Conservation (phyloP, 1,140 invertebrate genomes). For the Drosophila punjabiensis region DNA sequence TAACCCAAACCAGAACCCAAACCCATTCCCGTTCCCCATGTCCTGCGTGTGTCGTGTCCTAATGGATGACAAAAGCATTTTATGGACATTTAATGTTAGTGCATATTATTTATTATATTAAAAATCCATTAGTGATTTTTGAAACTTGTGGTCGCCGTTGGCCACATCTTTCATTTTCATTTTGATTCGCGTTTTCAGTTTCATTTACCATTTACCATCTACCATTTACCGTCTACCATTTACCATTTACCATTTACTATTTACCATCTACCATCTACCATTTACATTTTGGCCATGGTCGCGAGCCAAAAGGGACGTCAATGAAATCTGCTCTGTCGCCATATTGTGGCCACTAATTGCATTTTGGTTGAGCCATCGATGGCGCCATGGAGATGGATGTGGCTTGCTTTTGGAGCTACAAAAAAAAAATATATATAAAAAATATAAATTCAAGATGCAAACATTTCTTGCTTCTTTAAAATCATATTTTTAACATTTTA, state of each 20-base stretch:
- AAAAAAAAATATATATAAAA: background rate
- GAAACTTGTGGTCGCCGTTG: slow-evolving; percentile 76
- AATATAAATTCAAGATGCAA: background rate
- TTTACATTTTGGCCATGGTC: slow-evolving; percentile 47
- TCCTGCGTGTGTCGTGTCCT: slow-evolving; percentile 19
- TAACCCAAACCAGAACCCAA: background rate
- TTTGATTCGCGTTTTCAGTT: slow-evolving; percentile 40
- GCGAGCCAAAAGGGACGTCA: slow-evolving; percentile 50
- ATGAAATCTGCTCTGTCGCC: slow-evolving; percentile 54
- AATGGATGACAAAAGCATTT: slow-evolving; percentile 70
- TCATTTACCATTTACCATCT: slow-evolving; percentile 19
- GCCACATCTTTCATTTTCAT: slow-evolving; percentile 74
- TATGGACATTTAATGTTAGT: slow-evolving; percentile 56
- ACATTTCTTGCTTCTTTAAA: background rate
- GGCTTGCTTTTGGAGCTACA: background rate
- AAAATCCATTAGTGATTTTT: slow-evolving; percentile 83
- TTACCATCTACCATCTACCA: slow-evolving; percentile 26
- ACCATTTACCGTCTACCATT: slow-evolving; percentile 31
- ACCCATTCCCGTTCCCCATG: background rate
- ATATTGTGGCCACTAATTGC: slow-evolving; percentile 79
- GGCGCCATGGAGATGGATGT: slow-evolving; percentile 18
- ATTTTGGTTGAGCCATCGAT: slow-evolving; percentile 73
- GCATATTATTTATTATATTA: slow-evolving; percentile 82
- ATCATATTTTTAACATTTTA: background rate
- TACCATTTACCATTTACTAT: slow-evolving; percentile 36